Percentiles rank a stretch among this genome's conserved stretches.
Evolutionary conservation across 2,888 invertebrate genomes (phyloP).

Genomic region (Steinernema hermaphroditum): DNA sequence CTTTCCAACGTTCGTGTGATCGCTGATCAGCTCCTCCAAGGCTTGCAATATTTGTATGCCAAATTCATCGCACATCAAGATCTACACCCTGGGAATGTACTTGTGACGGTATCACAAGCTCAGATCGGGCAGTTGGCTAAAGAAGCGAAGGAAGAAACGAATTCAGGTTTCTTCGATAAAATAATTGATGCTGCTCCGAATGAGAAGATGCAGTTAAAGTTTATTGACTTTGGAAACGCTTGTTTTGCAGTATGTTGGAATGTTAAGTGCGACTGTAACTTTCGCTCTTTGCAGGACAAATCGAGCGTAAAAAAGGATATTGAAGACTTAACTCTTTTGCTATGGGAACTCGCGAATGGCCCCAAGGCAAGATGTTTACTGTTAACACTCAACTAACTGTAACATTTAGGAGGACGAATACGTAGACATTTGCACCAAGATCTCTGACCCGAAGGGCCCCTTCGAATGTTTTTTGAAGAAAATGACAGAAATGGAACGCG

Average conservation of each 20-base stretch:
- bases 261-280: background rate
- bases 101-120: constrained; percentile 69
- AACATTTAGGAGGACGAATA: no score
- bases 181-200: background rate
- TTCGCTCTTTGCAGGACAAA: constrained; percentile 74
- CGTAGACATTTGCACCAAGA: no score
- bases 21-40: constrained; percentile 79
- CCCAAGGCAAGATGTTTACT: constrained; percentile 90
- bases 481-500: no score
- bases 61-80: constrained; percentile 85
- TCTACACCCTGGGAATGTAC: constrained; percentile 70
- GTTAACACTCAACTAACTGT: no score
- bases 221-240: constrained; percentile 97
- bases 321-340: constrained; percentile 99
- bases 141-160: constrained; percentile 91
- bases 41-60: constrained; percentile 91
- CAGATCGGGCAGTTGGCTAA: constrained; percentile 82
- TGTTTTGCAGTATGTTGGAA: constrained; percentile 77
- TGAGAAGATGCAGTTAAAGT: constrained; percentile 65
- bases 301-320: no score
- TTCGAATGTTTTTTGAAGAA: no score
- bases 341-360: constrained; percentile 96
- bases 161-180: constrained; percentile 64
- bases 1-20: constrained; percentile 91
- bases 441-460: no score